Evolutionary conservation across 1,140 invertebrate species (phyloP).

Genomic region (Calycopis cecrops): DNA sequence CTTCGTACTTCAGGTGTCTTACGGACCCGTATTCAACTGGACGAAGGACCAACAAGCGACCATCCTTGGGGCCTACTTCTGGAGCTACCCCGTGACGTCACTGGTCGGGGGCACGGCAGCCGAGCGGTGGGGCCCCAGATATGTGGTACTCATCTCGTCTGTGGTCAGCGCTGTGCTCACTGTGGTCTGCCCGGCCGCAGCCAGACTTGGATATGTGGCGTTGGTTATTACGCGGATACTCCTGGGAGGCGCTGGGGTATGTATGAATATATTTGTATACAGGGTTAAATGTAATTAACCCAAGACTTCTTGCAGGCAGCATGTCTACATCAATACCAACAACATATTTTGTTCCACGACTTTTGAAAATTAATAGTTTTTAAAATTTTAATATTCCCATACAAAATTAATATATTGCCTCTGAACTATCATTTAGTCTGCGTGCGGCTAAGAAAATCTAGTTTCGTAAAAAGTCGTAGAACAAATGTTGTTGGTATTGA

Average conservation of each 20-base stretch:
- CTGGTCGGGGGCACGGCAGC: conserved; percentile 83
- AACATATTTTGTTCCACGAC: too few species aligned
- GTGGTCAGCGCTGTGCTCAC: conserved; percentile 82
- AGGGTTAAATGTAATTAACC: too few species aligned
- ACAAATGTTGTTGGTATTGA: too few species aligned
- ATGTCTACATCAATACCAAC: too few species aligned
- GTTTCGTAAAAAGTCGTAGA: too few species aligned
- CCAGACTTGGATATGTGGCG: conserved; percentile 77
- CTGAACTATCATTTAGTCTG: too few species aligned
- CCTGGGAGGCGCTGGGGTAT: conserved; percentile 81
- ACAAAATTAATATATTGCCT: too few species aligned
- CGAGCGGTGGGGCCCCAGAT: conserved; percentile 83
- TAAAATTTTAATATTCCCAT: too few species aligned
- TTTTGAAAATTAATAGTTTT: too few species aligned
- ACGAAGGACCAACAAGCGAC: conserved; percentile 78
- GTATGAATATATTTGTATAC: conserved; percentile 28
- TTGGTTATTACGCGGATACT: conserved; percentile 80
- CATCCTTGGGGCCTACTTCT: conserved; percentile 81
- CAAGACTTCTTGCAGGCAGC: too few species aligned
- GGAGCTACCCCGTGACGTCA: conserved; percentile 76
- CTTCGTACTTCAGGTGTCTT: conserved; percentile 10
- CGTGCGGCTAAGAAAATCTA: too few species aligned
- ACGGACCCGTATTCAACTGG: conserved; percentile 73
- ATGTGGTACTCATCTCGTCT: conserved; percentile 81
- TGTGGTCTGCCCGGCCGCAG: conserved; percentile 79